phyloP scores from a whole-genome alignment of 2,797 vertebrate genomes.

The Pantherophis alleghaniensis region DNA sequence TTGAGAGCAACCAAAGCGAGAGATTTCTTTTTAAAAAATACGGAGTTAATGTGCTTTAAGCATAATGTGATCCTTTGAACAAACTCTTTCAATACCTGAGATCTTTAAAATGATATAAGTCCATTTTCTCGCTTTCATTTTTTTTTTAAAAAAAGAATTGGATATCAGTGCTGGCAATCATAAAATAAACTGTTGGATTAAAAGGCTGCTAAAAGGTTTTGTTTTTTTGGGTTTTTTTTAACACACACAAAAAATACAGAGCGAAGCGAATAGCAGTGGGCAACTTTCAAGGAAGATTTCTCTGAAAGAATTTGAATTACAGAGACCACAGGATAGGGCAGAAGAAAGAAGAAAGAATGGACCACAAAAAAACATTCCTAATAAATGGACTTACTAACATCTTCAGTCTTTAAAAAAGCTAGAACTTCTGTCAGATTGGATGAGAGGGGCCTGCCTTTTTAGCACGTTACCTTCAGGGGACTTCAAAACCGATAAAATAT shows the following conservation, averaged over 20 bases:
- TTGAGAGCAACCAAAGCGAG: not conserved
- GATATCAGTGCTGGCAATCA: slow-evolving; percentile 25
- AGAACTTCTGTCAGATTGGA: slow-evolving; percentile 2
- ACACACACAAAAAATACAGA: slow-evolving; percentile 12
- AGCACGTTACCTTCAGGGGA: not conserved
- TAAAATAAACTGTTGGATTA: slow-evolving; percentile 22
- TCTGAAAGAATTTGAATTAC: slow-evolving; percentile 13
- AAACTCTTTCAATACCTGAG: not conserved
- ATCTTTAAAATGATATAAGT: slow-evolving; percentile 13
- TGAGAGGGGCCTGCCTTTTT: not conserved
- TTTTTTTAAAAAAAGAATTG: not conserved
- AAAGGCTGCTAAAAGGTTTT: slow-evolving; percentile 34
- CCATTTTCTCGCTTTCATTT: not conserved
- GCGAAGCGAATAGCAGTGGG: slow-evolving; percentile 16
- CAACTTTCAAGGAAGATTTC: slow-evolving; percentile 9
- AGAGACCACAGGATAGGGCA: not conserved
- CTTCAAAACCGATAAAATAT: not conserved
- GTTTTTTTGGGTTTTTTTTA: not conserved
- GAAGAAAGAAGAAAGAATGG: not conserved
- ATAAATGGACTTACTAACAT: slow-evolving; percentile 1
- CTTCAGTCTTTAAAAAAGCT: slow-evolving; percentile 6
- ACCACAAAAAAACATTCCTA: not conserved
- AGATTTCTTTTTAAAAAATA: not conserved
- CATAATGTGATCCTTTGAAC: slow-evolving; percentile 16
- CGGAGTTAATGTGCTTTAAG: slow-evolving; percentile 10